Percentiles rank a stretch among this genome's conserved stretches.
These are phyloP conservation scores for Perca flavescens DNA, from an alignment of 2,113 vertebrate species.

Conservation along the genomic window DNA sequence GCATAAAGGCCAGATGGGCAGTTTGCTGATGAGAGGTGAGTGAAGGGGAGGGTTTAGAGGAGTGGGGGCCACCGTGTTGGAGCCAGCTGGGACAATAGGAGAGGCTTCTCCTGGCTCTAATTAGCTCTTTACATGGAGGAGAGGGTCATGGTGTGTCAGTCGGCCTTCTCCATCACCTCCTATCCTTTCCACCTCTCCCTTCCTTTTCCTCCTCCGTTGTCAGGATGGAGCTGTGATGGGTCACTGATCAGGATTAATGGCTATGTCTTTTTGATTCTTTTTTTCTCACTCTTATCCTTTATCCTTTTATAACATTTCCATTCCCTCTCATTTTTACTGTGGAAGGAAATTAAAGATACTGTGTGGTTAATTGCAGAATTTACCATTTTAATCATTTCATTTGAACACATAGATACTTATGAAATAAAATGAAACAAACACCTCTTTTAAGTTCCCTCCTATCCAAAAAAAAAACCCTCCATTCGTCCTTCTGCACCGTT, in stretches of 20 bases:
- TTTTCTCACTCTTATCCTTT: not conserved
- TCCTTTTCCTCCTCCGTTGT: constrained; percentile 16
- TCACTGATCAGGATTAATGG: constrained; percentile 75
- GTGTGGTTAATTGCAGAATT: constrained; percentile 20
- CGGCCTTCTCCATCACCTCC: constrained; percentile 39
- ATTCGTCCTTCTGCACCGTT: not conserved
- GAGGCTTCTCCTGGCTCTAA: constrained; percentile 68
- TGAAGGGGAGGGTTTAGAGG: constrained; percentile 31
- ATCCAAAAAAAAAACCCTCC: constrained; percentile 23
- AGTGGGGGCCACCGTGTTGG: constrained; percentile 49
- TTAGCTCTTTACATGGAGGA: constrained; percentile 75
- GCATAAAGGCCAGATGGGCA: constrained; percentile 37
- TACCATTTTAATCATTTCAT: constrained; percentile 26
- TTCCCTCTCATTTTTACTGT: not conserved
- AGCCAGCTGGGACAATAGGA: constrained; percentile 58
- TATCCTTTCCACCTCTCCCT: not conserved
- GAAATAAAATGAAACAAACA: constrained; percentile 49
- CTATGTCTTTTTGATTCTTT: constrained; percentile 47
- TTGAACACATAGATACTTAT: constrained; percentile 18
- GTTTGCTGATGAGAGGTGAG: constrained; percentile 55
- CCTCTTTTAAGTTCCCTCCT: constrained; percentile 42
- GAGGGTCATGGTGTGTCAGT: constrained; percentile 65
- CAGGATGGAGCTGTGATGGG: constrained; percentile 59
- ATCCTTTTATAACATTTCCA: constrained; percentile 2
- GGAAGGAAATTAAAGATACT: constrained; percentile 11